Base-by-base conservation (phyloP, 1,140 invertebrate genomes). In the Drosophila arawakana region DNA sequence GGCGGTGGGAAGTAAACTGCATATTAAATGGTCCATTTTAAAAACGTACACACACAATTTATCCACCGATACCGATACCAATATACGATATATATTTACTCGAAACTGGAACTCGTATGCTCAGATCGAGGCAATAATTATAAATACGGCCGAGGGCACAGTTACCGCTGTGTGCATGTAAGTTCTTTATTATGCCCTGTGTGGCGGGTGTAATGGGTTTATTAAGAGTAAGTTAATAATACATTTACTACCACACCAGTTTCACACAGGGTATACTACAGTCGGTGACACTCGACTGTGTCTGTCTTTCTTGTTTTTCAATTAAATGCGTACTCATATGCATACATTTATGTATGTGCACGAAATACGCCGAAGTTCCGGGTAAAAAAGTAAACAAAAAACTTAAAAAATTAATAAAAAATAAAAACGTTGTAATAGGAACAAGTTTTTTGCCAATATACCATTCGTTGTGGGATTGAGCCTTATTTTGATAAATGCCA, bases 21-120 rank as follows among this genome's bases (percentile, higher is more conserved):
- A 83, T 80, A 81, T 83, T 80, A 79, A 89, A 89, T 84, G 85
- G 84, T 89, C 84, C 84, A 89, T 89, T 89, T 89, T 84, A 80
- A 73, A 59, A 73, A 73, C 49, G 43, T 50, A 66, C 67, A 72
- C 81, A 84, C 58, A 84, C 81, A 84, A 78, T 79, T 78, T 84
- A 89, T 90, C 84, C 84, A 89, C 84, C 84, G 84, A 89, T 74
- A 76, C 47, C 34, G 52, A 77, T 73, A 73, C 46, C 18, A 21
- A 35, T 30, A 30, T 30, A 30, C 25, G 18, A 30, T 30, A 30
- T 30, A 74, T 69, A 70, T 61, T 69, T 47, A 73, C 50, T 47
- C 57, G 44, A 57, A 69, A 73, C 50, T 47, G 49, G 44, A 57
- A 69, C 30, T 47, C 30, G 25, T 21, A n/a, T 18, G 37, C 44